These are phyloP conservation scores for Drosophila bunnanda DNA, from an alignment of 2,888 invertebrate species.

Conservation along the genomic window DNA sequence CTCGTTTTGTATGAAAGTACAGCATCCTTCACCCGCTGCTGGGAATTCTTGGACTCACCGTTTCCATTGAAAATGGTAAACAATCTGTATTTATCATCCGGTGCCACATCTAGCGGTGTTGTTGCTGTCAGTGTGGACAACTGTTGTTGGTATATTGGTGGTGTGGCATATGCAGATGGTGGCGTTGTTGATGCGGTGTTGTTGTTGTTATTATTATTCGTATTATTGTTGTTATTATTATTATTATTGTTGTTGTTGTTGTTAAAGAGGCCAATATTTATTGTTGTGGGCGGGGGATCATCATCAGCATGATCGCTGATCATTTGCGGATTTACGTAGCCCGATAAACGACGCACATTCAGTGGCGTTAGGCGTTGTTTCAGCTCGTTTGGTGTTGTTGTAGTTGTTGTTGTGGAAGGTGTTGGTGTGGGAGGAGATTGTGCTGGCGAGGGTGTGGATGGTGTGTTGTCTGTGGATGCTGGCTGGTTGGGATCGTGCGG, in stretches of 20 bases:
- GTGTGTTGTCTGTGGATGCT: conserved; percentile 42
- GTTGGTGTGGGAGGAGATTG: conserved; percentile 33
- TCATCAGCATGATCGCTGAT: conserved; percentile 57
- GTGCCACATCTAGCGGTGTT: conserved; percentile 67
- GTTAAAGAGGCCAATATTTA: conserved; percentile 58
- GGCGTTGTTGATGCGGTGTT: conserved; percentile 66
- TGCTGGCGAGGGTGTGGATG: conserved; percentile 27
- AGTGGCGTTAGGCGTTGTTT: conserved; percentile 71
- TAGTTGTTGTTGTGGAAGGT: conserved; percentile 39
- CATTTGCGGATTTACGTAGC: conserved; percentile 55
- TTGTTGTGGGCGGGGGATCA: conserved; percentile 60
- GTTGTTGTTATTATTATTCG: conserved; percentile 46
- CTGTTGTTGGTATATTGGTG: conserved; percentile 78
- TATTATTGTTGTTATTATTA: conserved; percentile 46
- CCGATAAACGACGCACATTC: conserved; percentile 65
- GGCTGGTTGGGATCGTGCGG: conserved; percentile 53
- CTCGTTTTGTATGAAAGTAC: neutral
- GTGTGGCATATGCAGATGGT: conserved; percentile 71
- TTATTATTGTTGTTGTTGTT: conserved; percentile 46
- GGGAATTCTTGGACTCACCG: conserved; percentile 81
- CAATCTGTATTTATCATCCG: conserved; percentile 84
- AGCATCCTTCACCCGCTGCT: conserved; percentile 1
- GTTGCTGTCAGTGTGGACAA: conserved; percentile 72
- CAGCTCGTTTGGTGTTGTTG: conserved; percentile 65
- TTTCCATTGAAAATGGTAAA: conserved; percentile 85